Percentiles rank a stretch among this genome's conserved stretches.
These are phyloP conservation scores for Heterotilapia buettikoferi DNA, from an alignment of 2,113 vertebrate species.

Conservation along the genomic window DNA sequence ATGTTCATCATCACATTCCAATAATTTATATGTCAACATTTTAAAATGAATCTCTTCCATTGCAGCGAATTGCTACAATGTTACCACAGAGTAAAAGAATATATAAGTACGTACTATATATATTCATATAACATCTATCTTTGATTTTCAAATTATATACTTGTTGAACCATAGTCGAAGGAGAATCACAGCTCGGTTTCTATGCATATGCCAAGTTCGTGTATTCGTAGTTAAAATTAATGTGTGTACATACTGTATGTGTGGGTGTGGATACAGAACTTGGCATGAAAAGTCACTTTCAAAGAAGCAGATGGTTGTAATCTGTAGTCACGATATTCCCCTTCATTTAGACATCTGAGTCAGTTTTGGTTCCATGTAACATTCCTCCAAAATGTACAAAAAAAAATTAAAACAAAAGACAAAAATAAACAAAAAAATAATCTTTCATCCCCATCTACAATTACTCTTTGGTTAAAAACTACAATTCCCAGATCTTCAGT, in stretches of 20 bases:
- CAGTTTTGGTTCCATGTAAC: slow-evolving; percentile 39
- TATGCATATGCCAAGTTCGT: slow-evolving; percentile 18
- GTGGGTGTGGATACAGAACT: slow-evolving; percentile 13
- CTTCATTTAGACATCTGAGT: slow-evolving; percentile 27
- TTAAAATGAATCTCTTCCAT: slow-evolving; percentile 34
- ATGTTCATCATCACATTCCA: slow-evolving; percentile 31
- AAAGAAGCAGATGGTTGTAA: not conserved
- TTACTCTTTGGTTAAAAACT: slow-evolving; percentile 2
- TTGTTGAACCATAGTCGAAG: slow-evolving; percentile 14
- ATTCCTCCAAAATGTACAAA: slow-evolving; percentile 26
- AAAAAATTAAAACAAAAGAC: not conserved
- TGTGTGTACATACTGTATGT: not conserved
- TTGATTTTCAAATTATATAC: slow-evolving; percentile 22
- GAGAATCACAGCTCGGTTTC: slow-evolving; percentile 34
- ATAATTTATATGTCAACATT: slow-evolving; percentile 49
- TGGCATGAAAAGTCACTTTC: slow-evolving; percentile 43
- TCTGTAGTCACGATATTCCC: slow-evolving; percentile 13
- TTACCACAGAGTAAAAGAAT: slow-evolving; percentile 50
- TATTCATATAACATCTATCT: slow-evolving; percentile 36
- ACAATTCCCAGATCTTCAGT: slow-evolving; percentile 2
- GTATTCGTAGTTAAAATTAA: not conserved
- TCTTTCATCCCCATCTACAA: not conserved
- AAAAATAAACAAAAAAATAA: not conserved
- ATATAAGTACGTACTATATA: slow-evolving; percentile 52
- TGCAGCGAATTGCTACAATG: slow-evolving; percentile 30